Base-by-base conservation (phyloP, 2,797 vertebrate genomes). In the Avahi laniger region DNA sequence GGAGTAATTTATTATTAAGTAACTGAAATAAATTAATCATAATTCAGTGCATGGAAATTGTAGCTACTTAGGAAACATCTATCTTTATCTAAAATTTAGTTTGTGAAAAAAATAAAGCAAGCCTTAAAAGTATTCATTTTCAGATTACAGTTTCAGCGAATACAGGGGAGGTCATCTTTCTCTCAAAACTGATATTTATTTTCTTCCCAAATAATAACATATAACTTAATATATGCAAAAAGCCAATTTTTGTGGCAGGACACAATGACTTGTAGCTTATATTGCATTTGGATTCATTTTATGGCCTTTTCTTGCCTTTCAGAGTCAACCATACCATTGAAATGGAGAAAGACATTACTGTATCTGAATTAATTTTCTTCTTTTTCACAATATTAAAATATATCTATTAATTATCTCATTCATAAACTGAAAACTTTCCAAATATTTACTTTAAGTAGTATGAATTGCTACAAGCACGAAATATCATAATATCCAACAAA, bases 1-100 rank as follows among this genome's bases (percentile, higher is more conserved):
- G 22, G 80, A 97, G 54, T 5, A 54, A 75, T 82, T 96, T 94
- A 89, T 95, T 96, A 92, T 79, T 94, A 12, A 38, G 72, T 92
- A 97, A 96, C 92, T 75, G 5, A 92, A 59, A 89, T 84, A 83
- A 97, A 50, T 4, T 89, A 89, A 63, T 54, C 26, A 91, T 24
- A 81, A 91, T 17, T 96, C n/a, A 57, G 24, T 5, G 61, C 93
- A 94, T 78, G 78, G 72, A 97, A 94, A 97, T 4, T 50, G 33
- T 43, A 61, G 4, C 95, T 96, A 94, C 46, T 92, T 52, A 69
- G 79, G 78, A 85, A 92, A 88, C 78, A 1, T 95, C 28, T 35
- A 38, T 50, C 80, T 88, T 70, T 65, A 91, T 20, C 30, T 91
- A 94, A 73, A 81, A 69, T 67, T 80, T 86, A 93, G n/a, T 67